These are phyloP conservation scores for Heliconius cydno DNA, from an alignment of 2,888 invertebrate genomes.

Conservation along the genomic window DNA sequence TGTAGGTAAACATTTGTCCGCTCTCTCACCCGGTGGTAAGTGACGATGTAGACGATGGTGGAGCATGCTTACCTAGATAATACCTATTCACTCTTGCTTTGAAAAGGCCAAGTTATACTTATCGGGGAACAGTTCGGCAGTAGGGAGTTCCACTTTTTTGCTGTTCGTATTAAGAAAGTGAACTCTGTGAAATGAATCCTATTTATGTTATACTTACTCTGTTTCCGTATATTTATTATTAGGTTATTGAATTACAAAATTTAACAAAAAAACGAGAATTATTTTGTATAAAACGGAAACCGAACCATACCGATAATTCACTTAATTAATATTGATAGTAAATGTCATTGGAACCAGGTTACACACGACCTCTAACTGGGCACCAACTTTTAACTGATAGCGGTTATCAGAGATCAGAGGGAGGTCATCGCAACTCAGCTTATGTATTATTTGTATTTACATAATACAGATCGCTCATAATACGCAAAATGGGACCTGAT, in stretches of 20 bases:
- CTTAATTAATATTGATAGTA: background rate
- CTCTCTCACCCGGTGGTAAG: too few species aligned
- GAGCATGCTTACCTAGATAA: too few species aligned
- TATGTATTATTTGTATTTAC: slow-evolving; percentile 30
- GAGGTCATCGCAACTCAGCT: slow-evolving; percentile 35
- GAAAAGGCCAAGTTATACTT: too few species aligned
- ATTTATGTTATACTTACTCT: background rate
- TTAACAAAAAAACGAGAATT: background rate
- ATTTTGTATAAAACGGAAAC: too few species aligned
- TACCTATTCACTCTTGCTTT: too few species aligned
- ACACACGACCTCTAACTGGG: background rate
- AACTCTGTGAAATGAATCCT: too few species aligned
- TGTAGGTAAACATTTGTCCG: too few species aligned
- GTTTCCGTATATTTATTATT: background rate
- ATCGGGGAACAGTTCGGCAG: too few species aligned
- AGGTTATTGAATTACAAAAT: background rate
- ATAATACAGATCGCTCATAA: background rate
- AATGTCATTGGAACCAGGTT: background rate
- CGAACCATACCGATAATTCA: background rate
- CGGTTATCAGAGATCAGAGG: slow-evolving; percentile 34
- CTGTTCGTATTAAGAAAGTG: too few species aligned
- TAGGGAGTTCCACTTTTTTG: too few species aligned
- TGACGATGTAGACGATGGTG: too few species aligned
- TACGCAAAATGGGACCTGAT: slow-evolving; percentile 18
- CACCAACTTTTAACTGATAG: background rate